phyloP scores from a whole-genome alignment of 2,888 invertebrate species.

The Lochmaea capreae region DNA sequence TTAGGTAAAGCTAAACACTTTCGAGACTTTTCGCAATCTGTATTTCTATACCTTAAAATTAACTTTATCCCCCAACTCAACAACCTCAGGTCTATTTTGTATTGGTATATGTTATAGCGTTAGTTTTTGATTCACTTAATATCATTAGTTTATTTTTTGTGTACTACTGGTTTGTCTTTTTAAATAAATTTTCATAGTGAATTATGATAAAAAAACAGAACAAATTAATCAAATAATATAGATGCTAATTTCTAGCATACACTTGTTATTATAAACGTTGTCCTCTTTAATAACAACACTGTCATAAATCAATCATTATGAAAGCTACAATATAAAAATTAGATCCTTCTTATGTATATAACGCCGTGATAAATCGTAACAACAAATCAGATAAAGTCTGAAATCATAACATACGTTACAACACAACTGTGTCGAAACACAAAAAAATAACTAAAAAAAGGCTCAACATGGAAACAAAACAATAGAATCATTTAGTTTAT shows the following conservation, averaged over 20 bases:
- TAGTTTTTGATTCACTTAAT: too few relatives aligned
- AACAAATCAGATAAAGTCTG: constrained; percentile 34
- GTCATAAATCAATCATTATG: not conserved
- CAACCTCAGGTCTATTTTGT: too few relatives aligned
- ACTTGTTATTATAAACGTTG: not conserved
- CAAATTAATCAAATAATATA: not conserved
- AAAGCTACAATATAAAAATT: not conserved
- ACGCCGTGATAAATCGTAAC: constrained; percentile 22
- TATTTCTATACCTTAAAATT: too few relatives aligned
- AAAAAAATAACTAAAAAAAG: constrained; percentile 30
- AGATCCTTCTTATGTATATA: not conserved
- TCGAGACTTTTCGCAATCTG: too few relatives aligned
- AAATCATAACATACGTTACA: constrained; percentile 40
- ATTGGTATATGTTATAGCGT: too few relatives aligned
- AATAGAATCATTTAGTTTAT: constrained; percentile 52
- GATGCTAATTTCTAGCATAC: not conserved
- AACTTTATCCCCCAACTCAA: too few relatives aligned
- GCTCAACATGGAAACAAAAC: constrained; percentile 48
- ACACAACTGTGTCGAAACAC: constrained; percentile 35
- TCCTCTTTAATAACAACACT: not conserved
- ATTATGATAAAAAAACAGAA: too few relatives aligned
- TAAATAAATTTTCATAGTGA: too few relatives aligned
- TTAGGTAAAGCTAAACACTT: too few relatives aligned
- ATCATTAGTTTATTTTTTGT: too few relatives aligned
- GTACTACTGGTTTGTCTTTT: too few relatives aligned